Evolutionary conservation across 2,797 vertebrate species (phyloP).

Genomic region (Rhincodon typus): DNA sequence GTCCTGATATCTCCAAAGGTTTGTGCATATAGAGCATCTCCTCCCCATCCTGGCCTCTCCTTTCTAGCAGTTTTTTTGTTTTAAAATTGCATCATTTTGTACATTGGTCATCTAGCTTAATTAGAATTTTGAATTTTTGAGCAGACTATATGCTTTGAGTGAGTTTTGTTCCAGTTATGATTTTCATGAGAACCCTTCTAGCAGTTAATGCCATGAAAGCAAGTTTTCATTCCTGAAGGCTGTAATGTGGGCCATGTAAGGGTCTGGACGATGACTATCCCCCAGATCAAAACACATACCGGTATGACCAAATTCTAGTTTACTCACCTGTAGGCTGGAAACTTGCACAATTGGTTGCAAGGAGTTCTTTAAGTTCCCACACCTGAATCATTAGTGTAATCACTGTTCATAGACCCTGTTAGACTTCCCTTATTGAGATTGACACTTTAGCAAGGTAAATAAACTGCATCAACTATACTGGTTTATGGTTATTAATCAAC

Average conservation of each 20-base stretch:
- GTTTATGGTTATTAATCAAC: slow-evolving; percentile 13
- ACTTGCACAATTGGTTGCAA: neutral
- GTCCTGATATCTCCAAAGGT: neutral
- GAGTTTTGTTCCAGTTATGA: neutral
- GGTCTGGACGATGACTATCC: neutral
- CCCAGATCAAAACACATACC: neutral
- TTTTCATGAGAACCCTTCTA: neutral
- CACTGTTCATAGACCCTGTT: neutral
- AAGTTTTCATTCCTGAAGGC: neutral
- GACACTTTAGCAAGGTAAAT: neutral
- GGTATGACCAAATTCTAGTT: neutral
- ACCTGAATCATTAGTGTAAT: neutral
- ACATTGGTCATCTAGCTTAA: neutral
- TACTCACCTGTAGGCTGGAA: neutral
- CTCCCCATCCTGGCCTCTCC: neutral
- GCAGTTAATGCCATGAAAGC: neutral
- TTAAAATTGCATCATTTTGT: neutral
- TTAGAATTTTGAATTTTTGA: neutral
- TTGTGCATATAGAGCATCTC: neutral
- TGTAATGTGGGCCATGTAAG: neutral
- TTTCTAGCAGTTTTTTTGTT: neutral
- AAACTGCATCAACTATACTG: no score
- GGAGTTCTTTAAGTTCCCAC: neutral
- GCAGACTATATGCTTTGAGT: neutral
- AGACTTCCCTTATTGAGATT: neutral